These are phyloP conservation scores for Arothron firmamentum DNA, from an alignment of 2,113 vertebrate genomes.

Conservation along the genomic window DNA sequence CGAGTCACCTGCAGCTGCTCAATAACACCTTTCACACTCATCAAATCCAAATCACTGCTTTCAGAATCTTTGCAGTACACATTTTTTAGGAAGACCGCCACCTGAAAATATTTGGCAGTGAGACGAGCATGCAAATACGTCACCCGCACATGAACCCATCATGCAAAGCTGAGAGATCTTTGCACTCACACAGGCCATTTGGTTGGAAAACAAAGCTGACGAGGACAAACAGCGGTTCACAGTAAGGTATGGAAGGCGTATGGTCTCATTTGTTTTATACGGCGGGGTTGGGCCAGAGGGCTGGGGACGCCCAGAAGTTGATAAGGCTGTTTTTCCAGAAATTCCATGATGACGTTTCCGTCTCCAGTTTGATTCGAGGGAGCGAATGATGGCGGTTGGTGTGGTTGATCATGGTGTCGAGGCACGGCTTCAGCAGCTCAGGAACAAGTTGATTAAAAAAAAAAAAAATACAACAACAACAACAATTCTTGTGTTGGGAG, in stretches of 20 bases:
- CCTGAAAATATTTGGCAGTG: slow-evolving; percentile 7
- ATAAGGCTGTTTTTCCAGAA: slow-evolving; percentile 35
- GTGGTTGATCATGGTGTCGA: too few species aligned
- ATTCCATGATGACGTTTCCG: slow-evolving; percentile 37
- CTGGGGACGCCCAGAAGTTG: slow-evolving; percentile 41
- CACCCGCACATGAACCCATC: slow-evolving; percentile 33
- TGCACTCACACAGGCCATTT: slow-evolving; percentile 50
- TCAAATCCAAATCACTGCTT: too few species aligned
- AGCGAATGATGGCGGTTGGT: background rate
- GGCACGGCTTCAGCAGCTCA: too few species aligned
- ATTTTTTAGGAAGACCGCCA: background rate
- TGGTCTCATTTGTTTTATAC: slow-evolving; percentile 41
- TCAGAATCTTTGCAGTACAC: background rate
- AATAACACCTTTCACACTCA: background rate
- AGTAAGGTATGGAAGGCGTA: slow-evolving; percentile 30
- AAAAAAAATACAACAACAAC: background rate
- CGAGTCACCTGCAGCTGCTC: background rate
- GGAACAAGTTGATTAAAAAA: background rate
- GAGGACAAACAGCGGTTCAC: slow-evolving; percentile 37
- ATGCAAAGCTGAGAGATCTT: slow-evolving; percentile 48
- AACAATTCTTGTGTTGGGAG: background rate
- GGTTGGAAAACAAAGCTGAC: background rate
- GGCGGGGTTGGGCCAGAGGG: slow-evolving; percentile 33
- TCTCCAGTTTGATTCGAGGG: slow-evolving; percentile 26
- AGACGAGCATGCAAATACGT: slow-evolving; percentile 44